Evolutionary conservation across 2,797 vertebrate genomes (phyloP), one percentile per base, ranked within the genome.

Genomic region (Coranthus polyacanthus): DNA sequence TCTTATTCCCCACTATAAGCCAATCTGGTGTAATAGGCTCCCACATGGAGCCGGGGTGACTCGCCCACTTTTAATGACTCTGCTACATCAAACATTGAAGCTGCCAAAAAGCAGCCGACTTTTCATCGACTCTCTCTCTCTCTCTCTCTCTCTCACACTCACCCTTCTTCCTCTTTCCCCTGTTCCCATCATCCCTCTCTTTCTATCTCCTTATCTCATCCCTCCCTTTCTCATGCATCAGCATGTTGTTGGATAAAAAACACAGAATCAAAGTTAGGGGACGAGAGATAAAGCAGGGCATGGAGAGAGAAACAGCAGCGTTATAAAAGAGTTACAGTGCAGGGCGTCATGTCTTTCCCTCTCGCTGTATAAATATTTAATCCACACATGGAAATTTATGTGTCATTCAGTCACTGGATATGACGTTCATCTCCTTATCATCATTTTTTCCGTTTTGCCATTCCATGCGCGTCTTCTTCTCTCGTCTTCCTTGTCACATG

Each of bases 61-160:
- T 78, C 24, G 66, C 75, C 68, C 72, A 64, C 76, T 86, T 87
- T 83, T 89, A 86, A 85, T 81, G 80, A 81, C 78, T 76, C 68
- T 26, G 57, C 58, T 52, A 62, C 76, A 78, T 82, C 65, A 82
- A 82, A 83, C 72, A 72, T 8, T 34, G 74, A 75, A 60, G 68
- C 71, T 78, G 66, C 60, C 62, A 81, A 66, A 43, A 47, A 54
- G 24, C 54, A 53, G 66, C 45, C 26, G 22, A 47, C 54, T 46
- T 66, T 64, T 62, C 47, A 46, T 68, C 47, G 21, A 1, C 7
- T n/a, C 2, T 11, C 50, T 41, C 17, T 38, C 46, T 43, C 68
- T 51, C 41, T 59, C 43, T 45, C 36, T 55, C 38, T 55, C 56
- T 10, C n/a, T 16, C 52, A 2, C 42, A 51, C 60, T 51, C 39